phyloP scores from a whole-genome alignment of 30 jellyfish, hydroid and myxozoan genomes.

The Euphysa ruthae region DNA sequence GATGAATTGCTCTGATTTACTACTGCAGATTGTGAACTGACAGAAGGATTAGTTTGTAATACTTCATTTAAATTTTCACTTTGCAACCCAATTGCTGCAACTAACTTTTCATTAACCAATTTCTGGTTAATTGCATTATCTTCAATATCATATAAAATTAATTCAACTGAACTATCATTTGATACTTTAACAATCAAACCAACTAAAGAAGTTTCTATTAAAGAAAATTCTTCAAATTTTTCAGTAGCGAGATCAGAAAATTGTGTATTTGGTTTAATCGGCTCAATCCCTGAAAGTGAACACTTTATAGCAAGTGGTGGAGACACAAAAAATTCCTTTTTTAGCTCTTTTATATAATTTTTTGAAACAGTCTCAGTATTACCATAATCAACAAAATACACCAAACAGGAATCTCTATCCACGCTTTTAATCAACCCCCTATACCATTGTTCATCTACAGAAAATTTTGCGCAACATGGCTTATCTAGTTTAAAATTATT shows the following conservation, averaged over 20 bases:
- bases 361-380: slow-evolving; percentile 47
- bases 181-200: slow-evolving; percentile 34
- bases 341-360: slow-evolving; percentile 35
- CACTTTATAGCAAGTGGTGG: slow-evolving; percentile 62
- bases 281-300: slow-evolving; percentile 32
- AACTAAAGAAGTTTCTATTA: slow-evolving; percentile 36
- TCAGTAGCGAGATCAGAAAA: slow-evolving; percentile 14
- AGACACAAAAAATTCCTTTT: slow-evolving; percentile 23
- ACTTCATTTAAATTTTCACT: too few relatives aligned
- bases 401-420: slow-evolving; percentile 19
- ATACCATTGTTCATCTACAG: slow-evolving; percentile 73
- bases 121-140: slow-evolving; percentile 41
- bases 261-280: background rate
- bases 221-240: slow-evolving; percentile 43
- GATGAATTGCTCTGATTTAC: background rate
- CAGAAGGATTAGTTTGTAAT: background rate
- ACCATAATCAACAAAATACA: slow-evolving; percentile 74
- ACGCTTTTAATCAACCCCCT: slow-evolving; percentile 43
- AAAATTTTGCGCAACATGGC: slow-evolving; percentile 78
- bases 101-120: slow-evolving; percentile 25
- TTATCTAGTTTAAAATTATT: slow-evolving; percentile 10
- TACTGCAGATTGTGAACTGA: slow-evolving; percentile 1
- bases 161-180: slow-evolving; percentile 4
- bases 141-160: slow-evolving; percentile 43
- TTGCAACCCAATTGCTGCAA: slow-evolving; percentile 2